phyloP scores from a whole-genome alignment of 1,140 invertebrate genomes.

The Mercenaria mercenaria region DNA sequence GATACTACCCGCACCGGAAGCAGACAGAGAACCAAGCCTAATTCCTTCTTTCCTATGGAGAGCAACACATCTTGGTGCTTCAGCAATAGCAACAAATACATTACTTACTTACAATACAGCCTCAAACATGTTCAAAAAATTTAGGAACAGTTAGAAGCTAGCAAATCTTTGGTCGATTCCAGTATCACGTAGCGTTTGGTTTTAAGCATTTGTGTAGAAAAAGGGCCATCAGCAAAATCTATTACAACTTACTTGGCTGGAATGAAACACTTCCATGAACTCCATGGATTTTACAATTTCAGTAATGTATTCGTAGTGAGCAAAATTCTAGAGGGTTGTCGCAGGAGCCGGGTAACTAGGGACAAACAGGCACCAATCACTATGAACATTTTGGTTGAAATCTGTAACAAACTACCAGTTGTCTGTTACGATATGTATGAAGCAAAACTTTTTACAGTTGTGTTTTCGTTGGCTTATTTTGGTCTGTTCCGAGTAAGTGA shows the following conservation, averaged over 20 bases:
- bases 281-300: neutral
- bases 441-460: too few relatives aligned
- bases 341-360: too few relatives aligned
- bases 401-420: too few relatives aligned
- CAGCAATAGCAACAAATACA: too few relatives aligned
- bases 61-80: neutral
- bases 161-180: too few relatives aligned
- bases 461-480: neutral
- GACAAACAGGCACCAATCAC: neutral
- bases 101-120: neutral
- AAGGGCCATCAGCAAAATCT: too few relatives aligned
- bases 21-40: neutral
- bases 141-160: too few relatives aligned
- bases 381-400: neutral
- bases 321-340: neutral
- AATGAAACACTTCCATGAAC: too few relatives aligned
- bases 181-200: neutral
- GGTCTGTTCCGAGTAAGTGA: neutral
- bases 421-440: too few relatives aligned
- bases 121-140: neutral
- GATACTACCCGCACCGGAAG: conserved; percentile 40
- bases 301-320: neutral
- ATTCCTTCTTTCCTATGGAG: conserved; percentile 18
- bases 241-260: neutral
- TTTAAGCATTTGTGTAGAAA: too few relatives aligned